phyloP scores from a whole-genome alignment of 2,113 vertebrate genomes.

The Ammospiza nelsoni region DNA sequence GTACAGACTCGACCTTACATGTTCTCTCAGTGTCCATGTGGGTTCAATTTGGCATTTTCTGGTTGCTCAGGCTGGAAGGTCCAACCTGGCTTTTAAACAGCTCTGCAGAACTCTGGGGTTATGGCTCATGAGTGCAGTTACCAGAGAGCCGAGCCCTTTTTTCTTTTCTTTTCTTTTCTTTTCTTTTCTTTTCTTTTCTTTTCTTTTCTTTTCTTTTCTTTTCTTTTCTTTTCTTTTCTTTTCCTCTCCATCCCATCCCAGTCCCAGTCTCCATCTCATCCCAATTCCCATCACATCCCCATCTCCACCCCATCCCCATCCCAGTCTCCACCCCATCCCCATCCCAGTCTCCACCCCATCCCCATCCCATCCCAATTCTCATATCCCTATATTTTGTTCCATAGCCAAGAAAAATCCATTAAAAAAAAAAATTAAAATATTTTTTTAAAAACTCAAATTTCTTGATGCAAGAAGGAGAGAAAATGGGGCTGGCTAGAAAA shows the following conservation, averaged over 20 bases:
- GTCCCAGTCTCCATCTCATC: not conserved
- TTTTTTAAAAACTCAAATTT: not conserved
- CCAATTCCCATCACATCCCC: too few relatives aligned
- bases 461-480: not conserved
- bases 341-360: not conserved
- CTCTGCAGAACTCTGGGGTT: not conserved
- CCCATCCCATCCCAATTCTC: not conserved
- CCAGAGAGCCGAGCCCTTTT: not conserved
- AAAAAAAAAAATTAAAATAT: not conserved
- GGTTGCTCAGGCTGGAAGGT: not conserved
- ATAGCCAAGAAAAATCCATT: not conserved
- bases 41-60: not conserved
- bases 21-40: not conserved
- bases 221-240: too few relatives aligned
- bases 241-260: too few relatives aligned
- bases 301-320: too few relatives aligned
- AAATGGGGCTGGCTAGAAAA: not conserved
- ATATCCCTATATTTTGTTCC: not conserved
- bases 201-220: too few relatives aligned
- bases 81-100: not conserved
- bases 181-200: too few relatives aligned
- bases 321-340: not conserved
- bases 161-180: too few relatives aligned
- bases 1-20: accelerated
- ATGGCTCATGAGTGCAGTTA: not conserved